Evolutionary conservation across 2,113 vertebrate species (phyloP).

Genomic region (Clarias batrachus): DNA sequence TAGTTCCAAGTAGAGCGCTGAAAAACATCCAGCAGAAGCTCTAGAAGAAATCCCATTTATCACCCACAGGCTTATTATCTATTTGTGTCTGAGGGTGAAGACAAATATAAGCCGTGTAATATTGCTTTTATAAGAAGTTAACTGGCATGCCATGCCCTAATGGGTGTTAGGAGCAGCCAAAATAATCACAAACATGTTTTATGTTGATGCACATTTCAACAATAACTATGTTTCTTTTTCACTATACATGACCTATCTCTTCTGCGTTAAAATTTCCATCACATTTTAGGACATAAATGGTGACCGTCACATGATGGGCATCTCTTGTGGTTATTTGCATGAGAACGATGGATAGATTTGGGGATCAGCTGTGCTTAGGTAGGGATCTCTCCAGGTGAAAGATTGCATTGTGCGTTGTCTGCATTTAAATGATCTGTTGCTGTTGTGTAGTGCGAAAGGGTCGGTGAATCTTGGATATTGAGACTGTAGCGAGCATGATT

Average conservation of each 20-base stretch:
- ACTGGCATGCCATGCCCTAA: background rate
- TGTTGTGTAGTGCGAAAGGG: background rate
- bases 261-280: background rate
- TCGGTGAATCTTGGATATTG: background rate
- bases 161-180: background rate
- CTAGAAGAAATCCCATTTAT: background rate
- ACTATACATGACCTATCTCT: background rate
- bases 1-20: background rate
- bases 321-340: background rate
- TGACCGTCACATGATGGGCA: background rate
- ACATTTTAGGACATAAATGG: background rate
- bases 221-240: background rate
- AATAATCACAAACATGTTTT: background rate
- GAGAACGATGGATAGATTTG: background rate
- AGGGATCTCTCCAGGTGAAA: background rate
- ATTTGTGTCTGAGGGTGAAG: background rate
- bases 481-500: background rate
- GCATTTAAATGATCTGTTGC: background rate
- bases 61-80: background rate
- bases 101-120: background rate
- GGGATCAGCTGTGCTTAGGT: background rate
- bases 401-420: background rate
- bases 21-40: background rate
- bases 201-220: background rate
- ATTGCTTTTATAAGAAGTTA: background rate